Evolutionary conservation across 1,140 invertebrate genomes (phyloP).

Genomic region (Lepidostoma basale): DNA sequence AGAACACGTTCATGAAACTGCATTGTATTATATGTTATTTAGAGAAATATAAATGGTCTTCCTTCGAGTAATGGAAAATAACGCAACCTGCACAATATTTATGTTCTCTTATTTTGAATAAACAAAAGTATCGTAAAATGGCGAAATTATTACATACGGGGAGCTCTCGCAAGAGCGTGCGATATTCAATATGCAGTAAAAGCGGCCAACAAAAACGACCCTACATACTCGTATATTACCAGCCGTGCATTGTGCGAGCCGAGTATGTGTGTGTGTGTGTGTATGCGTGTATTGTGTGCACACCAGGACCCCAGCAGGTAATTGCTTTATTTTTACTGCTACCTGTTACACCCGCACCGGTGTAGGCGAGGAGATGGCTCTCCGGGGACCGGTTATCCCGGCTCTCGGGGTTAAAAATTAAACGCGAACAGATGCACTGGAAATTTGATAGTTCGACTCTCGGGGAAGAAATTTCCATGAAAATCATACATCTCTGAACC

Average conservation of each 20-base stretch:
- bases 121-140: conserved; percentile 10
- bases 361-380: neutral
- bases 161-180: neutral
- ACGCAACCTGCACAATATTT: too few species aligned
- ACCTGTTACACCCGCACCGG: neutral
- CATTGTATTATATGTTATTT: too few species aligned
- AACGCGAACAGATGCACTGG: neutral
- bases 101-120: too few species aligned
- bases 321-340: conserved; percentile 23
- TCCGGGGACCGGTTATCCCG: conserved; percentile 1
- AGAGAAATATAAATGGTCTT: too few species aligned
- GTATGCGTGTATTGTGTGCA: too few species aligned
- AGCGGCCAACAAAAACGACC: neutral
- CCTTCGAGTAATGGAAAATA: too few species aligned
- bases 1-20: too few species aligned
- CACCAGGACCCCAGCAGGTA: neutral
- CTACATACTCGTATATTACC: too few species aligned
- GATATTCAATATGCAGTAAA: conserved; percentile 27
- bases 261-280: too few species aligned
- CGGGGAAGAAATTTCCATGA: too few species aligned
- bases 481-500: too few species aligned
- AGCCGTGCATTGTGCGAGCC: neutral
- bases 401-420: neutral
- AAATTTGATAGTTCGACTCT: neutral
- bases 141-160: neutral